Evolutionary conservation across 30 jellyfish, hydroid and myxozoan species (phyloP).

Genomic region (Chrysaora quinquecirrha): DNA sequence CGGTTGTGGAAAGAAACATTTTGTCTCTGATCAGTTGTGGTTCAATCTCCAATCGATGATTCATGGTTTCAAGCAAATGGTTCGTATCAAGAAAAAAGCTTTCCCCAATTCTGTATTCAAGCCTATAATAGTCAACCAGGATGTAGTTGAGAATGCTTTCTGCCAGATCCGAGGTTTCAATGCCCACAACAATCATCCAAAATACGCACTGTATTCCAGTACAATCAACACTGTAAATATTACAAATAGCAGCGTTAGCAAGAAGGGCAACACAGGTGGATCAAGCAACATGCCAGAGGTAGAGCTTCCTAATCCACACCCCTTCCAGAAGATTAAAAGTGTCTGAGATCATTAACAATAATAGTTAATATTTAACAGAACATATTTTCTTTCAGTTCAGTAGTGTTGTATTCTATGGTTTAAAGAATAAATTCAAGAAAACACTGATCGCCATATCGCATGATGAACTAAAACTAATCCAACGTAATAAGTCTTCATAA

Average conservation of each 20-base stretch:
- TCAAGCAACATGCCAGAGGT: slow-evolving; percentile 11
- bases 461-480: too few species aligned
- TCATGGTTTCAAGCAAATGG: not conserved
- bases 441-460: too few species aligned
- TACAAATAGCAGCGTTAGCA: slow-evolving; percentile 11
- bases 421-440: too few species aligned
- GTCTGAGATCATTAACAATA: too few species aligned
- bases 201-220: not conserved
- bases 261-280: slow-evolving; percentile 17
- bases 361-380: too few species aligned
- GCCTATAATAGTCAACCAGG: not conserved
- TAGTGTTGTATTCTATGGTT: too few species aligned
- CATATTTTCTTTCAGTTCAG: too few species aligned
- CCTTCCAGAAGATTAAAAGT: not conserved
- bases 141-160: not conserved
- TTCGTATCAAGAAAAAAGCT: not conserved
- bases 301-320: not conserved
- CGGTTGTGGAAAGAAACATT: not conserved
- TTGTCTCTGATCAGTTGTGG: not conserved
- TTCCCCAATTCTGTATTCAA: not conserved
- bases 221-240: slow-evolving; percentile 3
- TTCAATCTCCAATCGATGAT: not conserved
- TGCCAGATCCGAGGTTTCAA: not conserved
- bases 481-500: too few species aligned
- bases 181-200: not conserved